phyloP scores from a whole-genome alignment of 1,140 invertebrate species.

The Cepaea nemoralis region DNA sequence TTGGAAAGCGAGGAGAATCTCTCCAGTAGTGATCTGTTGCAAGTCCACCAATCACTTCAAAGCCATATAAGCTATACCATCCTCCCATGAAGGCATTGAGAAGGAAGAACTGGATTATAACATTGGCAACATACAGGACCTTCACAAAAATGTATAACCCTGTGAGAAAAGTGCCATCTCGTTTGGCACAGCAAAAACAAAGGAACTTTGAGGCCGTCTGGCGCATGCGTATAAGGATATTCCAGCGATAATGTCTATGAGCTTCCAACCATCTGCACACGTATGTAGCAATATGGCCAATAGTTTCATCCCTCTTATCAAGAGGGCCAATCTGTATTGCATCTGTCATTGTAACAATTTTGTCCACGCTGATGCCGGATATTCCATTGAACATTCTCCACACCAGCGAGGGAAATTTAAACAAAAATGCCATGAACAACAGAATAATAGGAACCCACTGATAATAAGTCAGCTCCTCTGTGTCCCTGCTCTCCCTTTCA shows the following conservation, averaged over 20 bases:
- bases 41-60: slow-evolving; percentile 72
- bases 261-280: slow-evolving; percentile 65
- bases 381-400: slow-evolving; percentile 65
- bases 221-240: slow-evolving; percentile 58
- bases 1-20: slow-evolving; percentile 64
- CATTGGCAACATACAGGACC: slow-evolving; percentile 73
- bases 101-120: slow-evolving; percentile 73
- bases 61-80: slow-evolving; percentile 73
- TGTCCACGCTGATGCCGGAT: slow-evolving; percentile 62
- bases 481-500: slow-evolving; percentile 54
- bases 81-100: slow-evolving; percentile 74
- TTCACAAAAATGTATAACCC: slow-evolving; percentile 74
- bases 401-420: slow-evolving; percentile 65
- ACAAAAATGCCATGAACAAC: slow-evolving; percentile 67
- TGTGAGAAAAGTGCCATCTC: slow-evolving; percentile 73
- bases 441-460: slow-evolving; percentile 71
- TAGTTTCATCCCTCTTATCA: slow-evolving; percentile 60
- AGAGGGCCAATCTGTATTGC: slow-evolving; percentile 57
- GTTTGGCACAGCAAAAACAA: slow-evolving; percentile 70
- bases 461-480: slow-evolving; percentile 67
- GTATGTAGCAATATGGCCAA: slow-evolving; percentile 60
- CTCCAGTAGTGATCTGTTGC: slow-evolving; percentile 70
- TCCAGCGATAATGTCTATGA: slow-evolving; percentile 63
- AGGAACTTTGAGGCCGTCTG: slow-evolving; percentile 61
- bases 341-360: slow-evolving; percentile 62